Base-by-base conservation (phyloP, 2,797 vertebrate species). In the Anisognathus igniventris region DNA sequence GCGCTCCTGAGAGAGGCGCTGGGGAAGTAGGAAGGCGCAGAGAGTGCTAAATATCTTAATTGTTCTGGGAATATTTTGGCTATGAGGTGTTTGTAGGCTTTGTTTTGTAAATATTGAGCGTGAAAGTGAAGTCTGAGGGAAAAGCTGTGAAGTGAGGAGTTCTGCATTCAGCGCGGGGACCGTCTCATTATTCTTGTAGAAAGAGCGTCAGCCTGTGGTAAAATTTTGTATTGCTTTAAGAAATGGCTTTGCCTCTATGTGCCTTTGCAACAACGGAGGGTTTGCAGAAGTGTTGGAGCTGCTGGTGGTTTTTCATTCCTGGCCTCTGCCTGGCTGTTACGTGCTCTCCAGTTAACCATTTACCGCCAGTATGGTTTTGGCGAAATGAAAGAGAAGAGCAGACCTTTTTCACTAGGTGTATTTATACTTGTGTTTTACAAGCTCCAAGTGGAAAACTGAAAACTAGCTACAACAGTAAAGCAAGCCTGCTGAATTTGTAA, bases 121-220 rank as follows among this genome's bases (percentile, higher is more conserved):
- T n/a, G 72, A 74, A 87, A 96, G 93, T 86, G 86, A 96, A 95
- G 95, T 91, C 30, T 85, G 86, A 60, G 70, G 96, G 93, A 57
- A 79, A 96, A 94, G 92, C 97, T 90, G 88, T 53, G 88, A 96
- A 96, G 89, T 82, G 86, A 90, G 84, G 89, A 92, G 94, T 86
- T 93, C 62, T 75, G 92, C 78, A 14, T 96, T 82, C 58, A 15
- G 12, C 71, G 58, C 60, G 65, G 80, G 54, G 87, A 92, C 28
- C 16, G 66, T 35, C 86, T 95, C 88, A 86, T 97, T 98, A 96
- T 98, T 98, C 91, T 93, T 94, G 96, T 96, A 97, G 98, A 97
- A 98, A 98, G 98, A 98, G 98, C 98, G 98, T 98, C 98, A 97
- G 97, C 98, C 98, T 97, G 98, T 98, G 98, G 98, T 97, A 93